phyloP scores from a whole-genome alignment of 1,140 invertebrate genomes.

The Hyposmocoma kahamanoa region DNA sequence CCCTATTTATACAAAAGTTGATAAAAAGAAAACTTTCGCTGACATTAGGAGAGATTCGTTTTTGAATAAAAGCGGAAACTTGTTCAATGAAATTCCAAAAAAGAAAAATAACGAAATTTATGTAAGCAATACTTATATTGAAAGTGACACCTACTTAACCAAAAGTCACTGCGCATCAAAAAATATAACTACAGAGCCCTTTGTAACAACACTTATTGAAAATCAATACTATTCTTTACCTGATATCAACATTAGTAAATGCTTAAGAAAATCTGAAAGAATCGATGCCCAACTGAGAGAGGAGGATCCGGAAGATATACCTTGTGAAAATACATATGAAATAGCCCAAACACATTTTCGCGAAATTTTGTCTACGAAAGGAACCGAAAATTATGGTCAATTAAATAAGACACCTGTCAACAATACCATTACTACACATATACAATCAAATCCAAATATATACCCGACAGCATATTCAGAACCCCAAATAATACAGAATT shows the following conservation, averaged over 20 bases:
- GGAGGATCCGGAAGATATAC: slow-evolving; percentile 64
- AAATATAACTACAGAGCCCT: slow-evolving; percentile 72
- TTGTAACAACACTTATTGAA: slow-evolving; percentile 73
- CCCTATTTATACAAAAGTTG: slow-evolving; percentile 55
- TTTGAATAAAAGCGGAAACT: slow-evolving; percentile 36
- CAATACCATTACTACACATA: slow-evolving; percentile 19
- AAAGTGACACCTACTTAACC: slow-evolving; percentile 39
- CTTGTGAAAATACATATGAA: slow-evolving; percentile 62
- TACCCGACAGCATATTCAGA: slow-evolving; percentile 38
- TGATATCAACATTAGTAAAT: slow-evolving; percentile 79
- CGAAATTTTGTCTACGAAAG: slow-evolving; percentile 49
- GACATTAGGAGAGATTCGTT: slow-evolving; percentile 53
- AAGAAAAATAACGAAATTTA: slow-evolving; percentile 40
- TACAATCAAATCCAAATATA: slow-evolving; percentile 23
- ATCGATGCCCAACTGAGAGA: slow-evolving; percentile 78
- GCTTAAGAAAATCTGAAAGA: slow-evolving; percentile 77
- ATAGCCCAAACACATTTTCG: slow-evolving; percentile 54
- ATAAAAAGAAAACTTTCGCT: slow-evolving; percentile 61
- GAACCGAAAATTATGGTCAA: slow-evolving; percentile 56
- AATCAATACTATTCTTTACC: slow-evolving; percentile 81
- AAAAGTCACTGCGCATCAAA: slow-evolving; percentile 55
- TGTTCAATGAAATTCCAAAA: slow-evolving; percentile 38
- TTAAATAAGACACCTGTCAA: slow-evolving; percentile 45
- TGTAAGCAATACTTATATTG: slow-evolving; percentile 51
- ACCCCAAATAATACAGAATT: slow-evolving; percentile 43